Percentiles rank a stretch among this genome's conserved stretches.
Conservation (phyloP, 2,888 invertebrate genomes). For the Acanthosepion lycidas region DNA sequence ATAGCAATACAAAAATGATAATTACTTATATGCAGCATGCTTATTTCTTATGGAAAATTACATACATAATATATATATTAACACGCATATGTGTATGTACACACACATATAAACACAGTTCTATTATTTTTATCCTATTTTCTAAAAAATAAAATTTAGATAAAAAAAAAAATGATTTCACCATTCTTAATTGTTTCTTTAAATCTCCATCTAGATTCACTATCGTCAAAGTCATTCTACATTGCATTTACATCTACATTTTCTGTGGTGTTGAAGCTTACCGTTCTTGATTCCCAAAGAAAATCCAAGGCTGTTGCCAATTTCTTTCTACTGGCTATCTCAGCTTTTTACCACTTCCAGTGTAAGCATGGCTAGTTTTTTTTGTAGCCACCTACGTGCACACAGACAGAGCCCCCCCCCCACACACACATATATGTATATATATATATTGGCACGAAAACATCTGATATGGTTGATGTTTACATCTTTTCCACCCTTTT, state of each 20-base stretch:
- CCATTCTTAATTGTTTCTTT: too few relatives aligned
- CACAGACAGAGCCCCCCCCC: too few relatives aligned
- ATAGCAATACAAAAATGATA: too few relatives aligned
- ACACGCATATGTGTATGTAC: neutral
- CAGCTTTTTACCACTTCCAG: neutral
- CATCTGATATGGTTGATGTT: neutral
- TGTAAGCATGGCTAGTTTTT: neutral
- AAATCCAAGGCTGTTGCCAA: neutral
- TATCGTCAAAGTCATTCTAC: too few relatives aligned
- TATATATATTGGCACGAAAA: neutral
- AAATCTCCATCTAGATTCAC: too few relatives aligned
- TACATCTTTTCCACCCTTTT: neutral
- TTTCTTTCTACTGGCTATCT: neutral
- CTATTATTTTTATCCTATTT: too few relatives aligned
- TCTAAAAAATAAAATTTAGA: too few relatives aligned
- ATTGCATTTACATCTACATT: neutral
- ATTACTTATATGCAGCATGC: too few relatives aligned
- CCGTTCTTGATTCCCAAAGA: neutral
- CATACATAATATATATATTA: neutral
- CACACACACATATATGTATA: neutral
- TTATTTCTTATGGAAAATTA: too few relatives aligned
- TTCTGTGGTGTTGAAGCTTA: too few relatives aligned
- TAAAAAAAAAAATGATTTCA: too few relatives aligned
- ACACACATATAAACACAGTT: neutral
- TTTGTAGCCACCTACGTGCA: neutral